Conservation (phyloP, 2,888 invertebrate species). For the Caenorhabditis afra region DNA sequence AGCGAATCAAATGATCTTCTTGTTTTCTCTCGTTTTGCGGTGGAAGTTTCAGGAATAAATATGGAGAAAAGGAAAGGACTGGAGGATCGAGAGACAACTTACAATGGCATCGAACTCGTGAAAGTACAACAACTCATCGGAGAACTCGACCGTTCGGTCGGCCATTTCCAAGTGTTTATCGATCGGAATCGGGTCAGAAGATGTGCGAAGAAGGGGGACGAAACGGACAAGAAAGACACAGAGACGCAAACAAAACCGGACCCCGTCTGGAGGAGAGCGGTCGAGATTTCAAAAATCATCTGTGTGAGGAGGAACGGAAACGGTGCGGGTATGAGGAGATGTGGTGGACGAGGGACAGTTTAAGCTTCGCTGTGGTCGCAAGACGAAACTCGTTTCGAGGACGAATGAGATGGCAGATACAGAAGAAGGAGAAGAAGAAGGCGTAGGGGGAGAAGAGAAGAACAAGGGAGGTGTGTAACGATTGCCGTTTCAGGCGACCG, state of each 20-base stretch:
- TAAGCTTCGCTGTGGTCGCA: conserved; percentile 48
- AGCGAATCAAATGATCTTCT: conserved; percentile 28
- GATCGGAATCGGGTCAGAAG: conserved; percentile 18
- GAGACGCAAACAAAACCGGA: conserved; percentile 17
- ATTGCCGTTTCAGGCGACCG: conserved; percentile 11
- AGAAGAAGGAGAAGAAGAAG: conserved; percentile 1
- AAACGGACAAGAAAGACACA: conserved; percentile 7
- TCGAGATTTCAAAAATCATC: conserved; percentile 20
- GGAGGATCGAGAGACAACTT: conserved; percentile 22
- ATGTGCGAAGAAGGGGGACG: conserved; percentile 20
- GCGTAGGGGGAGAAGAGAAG: not conserved
- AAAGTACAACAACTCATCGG: conserved; percentile 60
- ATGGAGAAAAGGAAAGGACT: not conserved
- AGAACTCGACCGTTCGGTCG: conserved; percentile 44
- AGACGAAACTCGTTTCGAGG: conserved; percentile 45
- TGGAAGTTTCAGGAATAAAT: conserved; percentile 17
- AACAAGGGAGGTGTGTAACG: conserved; percentile 11
- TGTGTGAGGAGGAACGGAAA: not conserved
- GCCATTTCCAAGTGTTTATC: conserved; percentile 27
- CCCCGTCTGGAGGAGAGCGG: conserved; percentile 9
- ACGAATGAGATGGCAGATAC: conserved; percentile 32
- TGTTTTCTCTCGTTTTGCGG: not conserved
- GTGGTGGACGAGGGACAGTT: conserved; percentile 32
- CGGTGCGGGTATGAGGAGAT: not conserved
- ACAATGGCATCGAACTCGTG: conserved; percentile 62